Percentiles rank a stretch among this genome's conserved stretches.
Evolutionary conservation across 2,113 vertebrate genomes (phyloP).

Genomic region (Glaucidium brasilianum): DNA sequence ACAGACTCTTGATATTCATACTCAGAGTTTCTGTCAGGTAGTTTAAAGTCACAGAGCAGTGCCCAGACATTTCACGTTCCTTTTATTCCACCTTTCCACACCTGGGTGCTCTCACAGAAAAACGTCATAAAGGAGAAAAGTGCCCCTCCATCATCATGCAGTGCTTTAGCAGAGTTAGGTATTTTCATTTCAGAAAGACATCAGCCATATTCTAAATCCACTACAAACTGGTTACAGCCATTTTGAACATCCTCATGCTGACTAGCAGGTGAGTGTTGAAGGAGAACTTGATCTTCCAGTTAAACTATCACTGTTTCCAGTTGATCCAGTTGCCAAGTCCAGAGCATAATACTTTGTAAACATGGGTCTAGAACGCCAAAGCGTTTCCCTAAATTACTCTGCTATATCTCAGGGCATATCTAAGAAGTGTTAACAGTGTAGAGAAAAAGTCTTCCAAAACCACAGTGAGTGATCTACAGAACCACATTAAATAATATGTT

Average conservation of each 20-base stretch:
- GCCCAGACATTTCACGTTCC: not conserved
- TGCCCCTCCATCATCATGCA: not conserved
- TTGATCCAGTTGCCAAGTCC: not conserved
- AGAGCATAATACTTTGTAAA: not conserved
- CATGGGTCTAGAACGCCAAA: not conserved
- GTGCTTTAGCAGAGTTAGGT: rapidly evolving
- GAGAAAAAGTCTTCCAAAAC: not conserved
- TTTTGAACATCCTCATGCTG: not conserved
- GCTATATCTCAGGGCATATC: rapidly evolving
- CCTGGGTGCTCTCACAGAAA: not conserved
- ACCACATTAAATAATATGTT: not conserved
- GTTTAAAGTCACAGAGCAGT: not conserved
- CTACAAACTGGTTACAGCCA: not conserved
- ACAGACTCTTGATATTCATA: not conserved
- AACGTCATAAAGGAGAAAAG: not conserved
- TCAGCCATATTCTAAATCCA: not conserved
- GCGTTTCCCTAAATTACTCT: rapidly evolving
- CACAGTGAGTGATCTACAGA: not conserved
- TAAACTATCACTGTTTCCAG: not conserved
- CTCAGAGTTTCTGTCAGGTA: not conserved
- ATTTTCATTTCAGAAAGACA: not conserved
- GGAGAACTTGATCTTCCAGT: slow-evolving; percentile 1
- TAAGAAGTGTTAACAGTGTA: rapidly evolving
- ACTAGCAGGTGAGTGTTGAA: rapidly evolving
- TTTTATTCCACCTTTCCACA: not conserved